Conservation (phyloP, 2,888 invertebrate species). For the Drosophila rubida region DNA sequence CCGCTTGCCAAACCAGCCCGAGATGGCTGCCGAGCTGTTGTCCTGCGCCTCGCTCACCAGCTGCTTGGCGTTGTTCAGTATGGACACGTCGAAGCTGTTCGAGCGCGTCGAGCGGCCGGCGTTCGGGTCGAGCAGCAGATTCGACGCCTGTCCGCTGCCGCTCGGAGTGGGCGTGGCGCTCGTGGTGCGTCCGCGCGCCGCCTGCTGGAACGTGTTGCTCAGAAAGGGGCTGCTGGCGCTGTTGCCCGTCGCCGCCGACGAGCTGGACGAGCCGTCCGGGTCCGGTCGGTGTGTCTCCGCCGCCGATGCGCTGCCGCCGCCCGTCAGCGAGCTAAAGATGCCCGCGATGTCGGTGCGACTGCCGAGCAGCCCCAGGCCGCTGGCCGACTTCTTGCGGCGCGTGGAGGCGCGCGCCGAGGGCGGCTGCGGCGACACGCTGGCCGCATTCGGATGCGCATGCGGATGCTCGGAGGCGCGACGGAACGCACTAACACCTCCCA, state of each 20-base stretch:
- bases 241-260: constrained; percentile 63
- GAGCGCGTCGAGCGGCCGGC: constrained; percentile 88
- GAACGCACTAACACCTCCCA: constrained; percentile 78
- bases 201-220: constrained; percentile 69
- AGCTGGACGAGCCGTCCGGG: constrained; percentile 65
- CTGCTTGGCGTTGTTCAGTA: constrained; percentile 87
- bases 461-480: constrained; percentile 91
- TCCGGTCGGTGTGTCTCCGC: constrained; percentile 87
- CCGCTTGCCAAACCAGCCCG: constrained; percentile 92
- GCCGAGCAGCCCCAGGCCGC: constrained; percentile 89
- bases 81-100: constrained; percentile 93
- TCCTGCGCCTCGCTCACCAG: constrained; percentile 84
- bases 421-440: constrained; percentile 78
- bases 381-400: constrained; percentile 80
- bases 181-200: constrained; percentile 70
- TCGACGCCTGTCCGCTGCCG: constrained; percentile 46
- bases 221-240: constrained; percentile 55
- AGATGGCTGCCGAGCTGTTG: constrained; percentile 86
- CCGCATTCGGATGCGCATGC: constrained; percentile 86
- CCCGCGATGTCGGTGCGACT: constrained; percentile 92
- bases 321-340: constrained; percentile 89
- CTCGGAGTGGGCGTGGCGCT: constrained; percentile 73
- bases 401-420: constrained; percentile 71
- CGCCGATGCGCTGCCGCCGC: constrained; percentile 87
- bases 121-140: constrained; percentile 82